A percentile compares a stretch with the other conserved stretches of the same genome.
phyloP scores from a whole-genome alignment of 1,140 invertebrate species.

The Coelopa frigida region DNA sequence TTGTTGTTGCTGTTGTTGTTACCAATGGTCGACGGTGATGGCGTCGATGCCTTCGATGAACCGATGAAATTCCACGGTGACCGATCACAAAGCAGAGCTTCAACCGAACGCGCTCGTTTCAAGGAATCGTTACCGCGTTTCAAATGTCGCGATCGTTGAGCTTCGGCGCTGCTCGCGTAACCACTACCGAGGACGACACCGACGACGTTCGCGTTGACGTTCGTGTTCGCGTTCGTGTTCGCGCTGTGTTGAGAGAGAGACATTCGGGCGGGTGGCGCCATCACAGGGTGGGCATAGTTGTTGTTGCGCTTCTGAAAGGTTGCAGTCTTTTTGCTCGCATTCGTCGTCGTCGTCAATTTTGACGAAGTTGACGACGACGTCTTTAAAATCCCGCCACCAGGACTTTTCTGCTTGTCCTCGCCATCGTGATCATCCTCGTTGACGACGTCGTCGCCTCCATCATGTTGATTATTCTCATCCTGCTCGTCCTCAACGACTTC shows the following conservation, averaged over 20 bases:
- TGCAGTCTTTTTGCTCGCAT: conserved; percentile 5
- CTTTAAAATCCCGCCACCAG: conserved; percentile 9
- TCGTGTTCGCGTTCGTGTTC: not conserved
- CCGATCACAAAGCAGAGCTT: conserved; percentile 61
- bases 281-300: not conserved
- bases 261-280: too few relatives aligned
- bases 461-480: conserved; percentile 17
- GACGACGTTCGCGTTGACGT: not conserved
- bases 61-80: conserved; percentile 32
- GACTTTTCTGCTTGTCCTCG: conserved; percentile 2
- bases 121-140: conserved; percentile 47
- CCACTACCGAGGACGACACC: too few relatives aligned
- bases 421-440: not conserved
- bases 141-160: conserved; percentile 32
- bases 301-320: conserved; percentile 4
- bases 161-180: too few relatives aligned
- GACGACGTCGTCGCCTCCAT: conserved; percentile 1
- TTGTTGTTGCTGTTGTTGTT: not conserved
- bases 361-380: not conserved
- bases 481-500: conserved; percentile 12
- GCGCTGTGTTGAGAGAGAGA: conserved; percentile 1
- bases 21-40: conserved; percentile 13
- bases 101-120: conserved; percentile 78
- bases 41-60: conserved; percentile 20
- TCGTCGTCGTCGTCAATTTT: not conserved